phyloP scores from a whole-genome alignment of 1,140 invertebrate genomes.

The Tribolium madens region DNA sequence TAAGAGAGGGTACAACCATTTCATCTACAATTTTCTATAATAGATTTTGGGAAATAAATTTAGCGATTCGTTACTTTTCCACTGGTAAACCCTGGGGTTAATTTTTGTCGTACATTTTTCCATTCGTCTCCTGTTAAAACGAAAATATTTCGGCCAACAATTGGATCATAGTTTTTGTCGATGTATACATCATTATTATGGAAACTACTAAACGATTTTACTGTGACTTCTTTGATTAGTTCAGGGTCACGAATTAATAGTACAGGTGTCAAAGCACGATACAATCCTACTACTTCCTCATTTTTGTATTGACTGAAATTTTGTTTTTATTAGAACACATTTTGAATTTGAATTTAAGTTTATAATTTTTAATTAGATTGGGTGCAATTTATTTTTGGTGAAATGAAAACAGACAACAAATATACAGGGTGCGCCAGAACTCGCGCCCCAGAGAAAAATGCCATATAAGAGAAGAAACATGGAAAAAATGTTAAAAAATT shows the following conservation, averaged over 20 bases:
- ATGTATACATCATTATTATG: slow-evolving; percentile 56
- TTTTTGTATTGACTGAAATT: background rate
- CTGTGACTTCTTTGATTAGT: slow-evolving; percentile 62
- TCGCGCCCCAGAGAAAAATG: no score
- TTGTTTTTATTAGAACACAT: no score
- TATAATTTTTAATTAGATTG: no score
- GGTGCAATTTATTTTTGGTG: no score
- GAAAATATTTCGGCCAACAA: slow-evolving; percentile 63
- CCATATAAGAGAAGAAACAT: no score
- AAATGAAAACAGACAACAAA: no score
- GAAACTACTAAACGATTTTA: slow-evolving; percentile 61
- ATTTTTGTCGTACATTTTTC: slow-evolving; percentile 68
- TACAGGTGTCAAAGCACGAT: background rate
- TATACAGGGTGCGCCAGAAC: no score
- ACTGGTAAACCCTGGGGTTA: slow-evolving; percentile 69
- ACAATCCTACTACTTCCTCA: background rate
- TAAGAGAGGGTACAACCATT: slow-evolving; percentile 53
- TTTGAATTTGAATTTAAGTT: no score
- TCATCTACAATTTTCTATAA: slow-evolving; percentile 62
- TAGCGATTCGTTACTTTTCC: slow-evolving; percentile 57
- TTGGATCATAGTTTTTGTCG: slow-evolving; percentile 38
- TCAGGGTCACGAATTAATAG: slow-evolving; percentile 65
- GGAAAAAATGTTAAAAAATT: no score
- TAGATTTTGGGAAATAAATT: background rate
- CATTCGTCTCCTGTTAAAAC: slow-evolving; percentile 66